phyloP scores from a whole-genome alignment of 2,888 invertebrate species.

The Plemyria rubiginata region DNA sequence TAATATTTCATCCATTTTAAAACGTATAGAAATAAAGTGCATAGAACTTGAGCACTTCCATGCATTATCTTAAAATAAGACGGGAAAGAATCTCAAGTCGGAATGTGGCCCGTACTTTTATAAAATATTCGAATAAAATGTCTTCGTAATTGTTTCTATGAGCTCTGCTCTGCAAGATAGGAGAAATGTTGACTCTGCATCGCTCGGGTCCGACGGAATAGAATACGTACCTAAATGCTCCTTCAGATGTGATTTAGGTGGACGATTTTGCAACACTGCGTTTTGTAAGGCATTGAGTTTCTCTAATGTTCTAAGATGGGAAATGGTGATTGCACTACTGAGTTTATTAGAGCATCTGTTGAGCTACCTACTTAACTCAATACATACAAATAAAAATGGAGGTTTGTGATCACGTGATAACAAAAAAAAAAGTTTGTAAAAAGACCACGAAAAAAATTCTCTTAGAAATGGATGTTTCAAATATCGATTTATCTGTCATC shows the following conservation, averaged over 20 bases:
- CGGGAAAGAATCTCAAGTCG: constrained; percentile 25
- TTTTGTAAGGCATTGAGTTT: constrained; percentile 26
- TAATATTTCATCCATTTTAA: neutral
- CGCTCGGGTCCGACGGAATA: constrained; percentile 42
- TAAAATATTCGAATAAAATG: constrained; percentile 49
- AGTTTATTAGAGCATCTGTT: too few relatives aligned
- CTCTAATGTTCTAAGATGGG: neutral
- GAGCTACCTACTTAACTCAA: too few relatives aligned
- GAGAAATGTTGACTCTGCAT: constrained; percentile 45
- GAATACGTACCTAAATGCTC: constrained; percentile 43
- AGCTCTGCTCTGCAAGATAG: constrained; percentile 51
- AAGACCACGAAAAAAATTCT: too few relatives aligned
- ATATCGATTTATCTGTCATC: neutral
- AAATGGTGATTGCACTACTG: constrained; percentile 1
- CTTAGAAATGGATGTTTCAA: too few relatives aligned
- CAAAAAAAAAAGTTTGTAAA: too few relatives aligned
- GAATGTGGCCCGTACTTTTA: constrained; percentile 31
- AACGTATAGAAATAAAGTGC: neutral
- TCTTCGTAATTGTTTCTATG: constrained; percentile 54
- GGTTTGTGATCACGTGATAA: neutral
- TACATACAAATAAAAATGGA: neutral
- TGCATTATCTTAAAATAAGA: constrained; percentile 28
- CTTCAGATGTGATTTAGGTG: constrained; percentile 37
- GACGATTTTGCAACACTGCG: constrained; percentile 37
- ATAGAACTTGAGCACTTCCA: constrained; percentile 4